These are phyloP conservation scores for Pomatorhinus ruficollis DNA, from an alignment of 2,113 vertebrate species.

Conservation along the genomic window DNA sequence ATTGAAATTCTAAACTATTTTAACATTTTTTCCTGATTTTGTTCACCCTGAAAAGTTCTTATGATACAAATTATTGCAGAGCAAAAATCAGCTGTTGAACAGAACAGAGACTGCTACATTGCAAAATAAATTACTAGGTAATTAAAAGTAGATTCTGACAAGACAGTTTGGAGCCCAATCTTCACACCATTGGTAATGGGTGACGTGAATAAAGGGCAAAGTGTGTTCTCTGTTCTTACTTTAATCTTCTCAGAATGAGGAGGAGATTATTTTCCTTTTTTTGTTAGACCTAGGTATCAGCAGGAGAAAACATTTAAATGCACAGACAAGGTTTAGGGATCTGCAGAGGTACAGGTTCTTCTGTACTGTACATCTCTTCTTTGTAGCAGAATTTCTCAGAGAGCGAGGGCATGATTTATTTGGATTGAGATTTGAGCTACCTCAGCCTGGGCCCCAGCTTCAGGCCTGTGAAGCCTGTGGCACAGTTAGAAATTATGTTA, in stretches of 20 bases:
- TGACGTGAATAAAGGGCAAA: neutral
- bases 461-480: too few relatives aligned
- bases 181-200: neutral
- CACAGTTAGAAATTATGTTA: too few relatives aligned
- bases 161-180: neutral
- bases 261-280: neutral
- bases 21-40: neutral
- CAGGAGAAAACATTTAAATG: neutral
- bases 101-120: neutral
- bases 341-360: neutral
- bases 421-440: too few relatives aligned
- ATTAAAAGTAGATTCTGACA: neutral
- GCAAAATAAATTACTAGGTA: neutral
- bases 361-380: neutral
- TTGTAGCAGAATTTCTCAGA: too few relatives aligned
- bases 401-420: too few relatives aligned
- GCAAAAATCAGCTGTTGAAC: neutral
- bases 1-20: neutral
- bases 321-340: neutral
- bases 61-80: neutral
- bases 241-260: neutral
- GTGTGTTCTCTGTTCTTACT: neutral
- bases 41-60: neutral
- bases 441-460: too few relatives aligned
- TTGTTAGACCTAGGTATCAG: neutral